A percentile compares a stretch with the other conserved stretches of the same genome.
phyloP scores from a whole-genome alignment of 2,113 vertebrate genomes.

The Malurus alboscapulatus region DNA sequence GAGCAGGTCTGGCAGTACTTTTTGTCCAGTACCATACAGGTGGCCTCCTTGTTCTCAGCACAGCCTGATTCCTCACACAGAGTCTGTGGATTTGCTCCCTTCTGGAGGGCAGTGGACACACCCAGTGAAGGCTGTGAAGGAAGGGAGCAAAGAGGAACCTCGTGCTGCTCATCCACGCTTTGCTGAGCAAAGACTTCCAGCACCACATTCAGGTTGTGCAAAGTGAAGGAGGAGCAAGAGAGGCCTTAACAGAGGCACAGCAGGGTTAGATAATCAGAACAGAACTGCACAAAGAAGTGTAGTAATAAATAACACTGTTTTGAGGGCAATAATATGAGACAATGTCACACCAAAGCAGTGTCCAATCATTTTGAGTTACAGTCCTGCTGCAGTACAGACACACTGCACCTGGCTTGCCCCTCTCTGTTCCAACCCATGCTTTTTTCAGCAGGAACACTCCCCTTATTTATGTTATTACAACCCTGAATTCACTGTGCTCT shows the following conservation, averaged over 20 bases:
- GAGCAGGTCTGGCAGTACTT: neutral
- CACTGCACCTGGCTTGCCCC: neutral
- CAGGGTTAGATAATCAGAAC: rapidly evolving
- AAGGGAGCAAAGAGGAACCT: neutral
- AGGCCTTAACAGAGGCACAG: neutral
- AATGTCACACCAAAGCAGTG: neutral
- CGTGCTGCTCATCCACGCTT: rapidly evolving
- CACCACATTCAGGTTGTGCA: neutral
- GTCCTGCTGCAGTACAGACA: neutral
- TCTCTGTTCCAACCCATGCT: neutral
- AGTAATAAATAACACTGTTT: neutral
- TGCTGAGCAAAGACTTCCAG: neutral
- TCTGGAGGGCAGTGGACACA: neutral
- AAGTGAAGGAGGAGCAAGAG: neutral
- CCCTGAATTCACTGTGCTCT: neutral
- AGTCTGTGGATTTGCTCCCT: rapidly evolving
- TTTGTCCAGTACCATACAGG: neutral
- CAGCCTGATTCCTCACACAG: neutral
- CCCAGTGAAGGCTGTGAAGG: neutral
- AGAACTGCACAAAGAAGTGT: neutral
- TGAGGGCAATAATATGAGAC: rapidly evolving
- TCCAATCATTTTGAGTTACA: neutral
- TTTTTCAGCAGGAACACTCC: neutral
- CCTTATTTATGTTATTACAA: neutral
- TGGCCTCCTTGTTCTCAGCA: neutral